Conservation (phyloP, 2,888 invertebrate genomes). For the Deilephila porcellus region DNA sequence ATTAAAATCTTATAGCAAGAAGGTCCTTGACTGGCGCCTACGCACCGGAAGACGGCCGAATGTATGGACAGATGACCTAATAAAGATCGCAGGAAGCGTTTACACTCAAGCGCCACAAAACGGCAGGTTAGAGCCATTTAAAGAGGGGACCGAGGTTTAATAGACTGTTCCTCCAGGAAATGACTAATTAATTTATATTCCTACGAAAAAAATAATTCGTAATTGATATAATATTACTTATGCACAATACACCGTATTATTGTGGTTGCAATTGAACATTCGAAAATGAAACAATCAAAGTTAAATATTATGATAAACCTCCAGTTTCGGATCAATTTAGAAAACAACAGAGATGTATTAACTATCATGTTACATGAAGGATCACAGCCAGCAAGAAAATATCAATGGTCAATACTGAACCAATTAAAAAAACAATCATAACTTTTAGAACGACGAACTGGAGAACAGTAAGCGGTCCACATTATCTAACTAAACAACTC, state of each 20-base stretch:
- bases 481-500: neutral
- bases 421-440: neutral
- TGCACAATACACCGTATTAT: too few relatives aligned
- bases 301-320: too few relatives aligned
- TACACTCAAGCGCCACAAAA: conserved; percentile 11
- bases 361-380: too few relatives aligned
- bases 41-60: conserved; percentile 17
- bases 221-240: neutral
- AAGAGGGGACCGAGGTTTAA: neutral
- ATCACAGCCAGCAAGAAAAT: too few relatives aligned
- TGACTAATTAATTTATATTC: neutral
- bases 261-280: too few relatives aligned
- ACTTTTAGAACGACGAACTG: neutral
- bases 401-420: too few relatives aligned
- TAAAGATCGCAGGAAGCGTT: conserved; percentile 19
- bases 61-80: conserved; percentile 14
- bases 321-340: too few relatives aligned
- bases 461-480: neutral
- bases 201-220: neutral
- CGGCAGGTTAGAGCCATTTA: neutral
- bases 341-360: too few relatives aligned
- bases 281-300: too few relatives aligned
- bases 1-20: conserved; percentile 4
- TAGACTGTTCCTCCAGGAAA: neutral
- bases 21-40: conserved; percentile 23